Evolutionary conservation across 2,888 invertebrate genomes (phyloP), one percentile per base, ranked within the genome.

Genomic region (Andrena chrysosceles): DNA sequence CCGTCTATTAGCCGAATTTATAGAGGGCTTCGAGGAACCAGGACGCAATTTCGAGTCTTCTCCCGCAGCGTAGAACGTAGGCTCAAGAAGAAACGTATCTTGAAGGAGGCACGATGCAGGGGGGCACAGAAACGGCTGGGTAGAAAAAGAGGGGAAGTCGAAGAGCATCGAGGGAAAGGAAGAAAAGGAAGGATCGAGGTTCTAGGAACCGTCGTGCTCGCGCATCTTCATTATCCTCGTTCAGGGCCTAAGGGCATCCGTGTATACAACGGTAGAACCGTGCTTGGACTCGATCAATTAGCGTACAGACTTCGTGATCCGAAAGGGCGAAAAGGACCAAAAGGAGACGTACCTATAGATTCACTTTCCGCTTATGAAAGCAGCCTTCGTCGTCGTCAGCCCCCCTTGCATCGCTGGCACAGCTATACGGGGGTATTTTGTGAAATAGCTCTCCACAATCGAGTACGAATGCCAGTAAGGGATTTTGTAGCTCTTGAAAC

Each of bases 171-270:
- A 31, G n/a, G 71, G 49, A 66, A 29, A 48, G 54, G 69, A 67
- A 68, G 48, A 74, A 29, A 71, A 77, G 73, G 77, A 68, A 69
- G 70, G 74, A 49, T 29, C 52, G 75, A 8, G 84, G 63, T 92
- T 92, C 91, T 87, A 89, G 86, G 92, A 92, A 91, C 82, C 87
- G 85, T 91, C 91, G 91, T 91, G 90, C 89, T 82, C 76, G 89
- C 89, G 90, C 90, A 89, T 92, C 92, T 92, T 92, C 90, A 92
- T 92, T 92, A 92, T 90, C 89, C 89, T 86, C 86, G 75, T 78
- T 68, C 77, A 84, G 77, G 77, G 79, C 84, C 85, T 82, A 81
- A 81, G 89, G 87, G 87, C 88, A 89, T 83, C 82, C 81, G 80
- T 84, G 85, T 85, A 85, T 89, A 89, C 85, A 82, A 80, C 84